Percentiles rank a stretch among this genome's conserved stretches.
Conservation (phyloP, 1,140 invertebrate species). For the Homalodisca vitripennis region DNA sequence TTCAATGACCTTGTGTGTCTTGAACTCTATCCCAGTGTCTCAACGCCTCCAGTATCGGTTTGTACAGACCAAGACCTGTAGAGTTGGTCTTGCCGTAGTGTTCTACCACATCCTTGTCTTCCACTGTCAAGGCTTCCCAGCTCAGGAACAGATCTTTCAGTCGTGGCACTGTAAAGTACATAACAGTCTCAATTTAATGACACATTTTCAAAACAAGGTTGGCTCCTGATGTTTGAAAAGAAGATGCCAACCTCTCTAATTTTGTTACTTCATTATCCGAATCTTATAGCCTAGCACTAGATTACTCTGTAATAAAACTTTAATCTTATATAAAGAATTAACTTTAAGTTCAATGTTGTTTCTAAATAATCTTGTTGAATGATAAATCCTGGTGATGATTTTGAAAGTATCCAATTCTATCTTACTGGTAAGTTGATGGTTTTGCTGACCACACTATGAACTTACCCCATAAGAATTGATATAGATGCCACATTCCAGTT, state of each 20-base stretch:
- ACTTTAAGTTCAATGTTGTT: neutral
- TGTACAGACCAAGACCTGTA: neutral
- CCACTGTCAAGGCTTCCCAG: neutral
- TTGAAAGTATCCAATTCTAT: no score
- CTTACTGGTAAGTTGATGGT: no score
- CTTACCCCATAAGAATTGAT: no score
- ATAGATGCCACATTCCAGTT: no score
- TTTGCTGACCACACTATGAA: no score
- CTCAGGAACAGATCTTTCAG: slow-evolving; percentile 8
- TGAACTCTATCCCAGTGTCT: slow-evolving; percentile 4
- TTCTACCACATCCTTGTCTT: slow-evolving; percentile 1
- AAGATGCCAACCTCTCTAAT: neutral
- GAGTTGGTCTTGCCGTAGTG: neutral
- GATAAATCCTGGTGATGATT: no score
- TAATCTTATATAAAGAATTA: neutral
- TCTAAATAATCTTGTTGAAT: no score
- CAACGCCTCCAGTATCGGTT: neutral
- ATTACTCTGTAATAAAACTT: neutral
- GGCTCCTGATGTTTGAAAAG: neutral
- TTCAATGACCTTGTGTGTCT: slow-evolving; percentile 15
- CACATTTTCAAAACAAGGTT: neutral
- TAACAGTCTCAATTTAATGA: neutral
- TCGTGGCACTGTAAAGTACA: neutral
- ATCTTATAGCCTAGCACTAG: neutral
- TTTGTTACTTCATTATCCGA: neutral